Conservation (phyloP, 2,888 invertebrate genomes). For the Formica aserva region DNA sequence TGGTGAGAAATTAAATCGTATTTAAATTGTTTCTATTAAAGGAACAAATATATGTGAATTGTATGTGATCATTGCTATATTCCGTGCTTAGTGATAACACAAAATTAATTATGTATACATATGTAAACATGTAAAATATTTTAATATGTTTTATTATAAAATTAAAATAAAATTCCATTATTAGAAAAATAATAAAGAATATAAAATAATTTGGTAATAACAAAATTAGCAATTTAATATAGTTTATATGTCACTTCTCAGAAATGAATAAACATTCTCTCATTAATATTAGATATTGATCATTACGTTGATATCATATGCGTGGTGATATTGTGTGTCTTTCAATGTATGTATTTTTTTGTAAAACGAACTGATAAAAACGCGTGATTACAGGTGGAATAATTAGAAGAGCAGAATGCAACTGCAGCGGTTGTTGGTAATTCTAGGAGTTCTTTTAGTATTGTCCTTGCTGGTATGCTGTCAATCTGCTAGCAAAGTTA, state of each 20-base stretch:
- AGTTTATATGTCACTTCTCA: background rate
- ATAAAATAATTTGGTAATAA: background rate
- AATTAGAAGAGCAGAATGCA: constrained; percentile 75
- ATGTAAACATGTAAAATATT: background rate
- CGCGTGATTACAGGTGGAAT: constrained; percentile 59
- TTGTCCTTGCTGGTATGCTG: constrained; percentile 72
- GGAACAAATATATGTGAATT: background rate
- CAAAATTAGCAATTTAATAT: background rate
- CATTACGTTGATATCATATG: background rate
- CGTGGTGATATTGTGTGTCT: background rate
- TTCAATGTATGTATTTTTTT: background rate
- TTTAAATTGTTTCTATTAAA: background rate
- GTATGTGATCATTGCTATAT: background rate
- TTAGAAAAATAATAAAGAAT: background rate
- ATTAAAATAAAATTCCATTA: background rate
- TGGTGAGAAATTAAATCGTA: constrained; percentile 55
- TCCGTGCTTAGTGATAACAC: background rate
- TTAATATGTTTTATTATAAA: background rate
- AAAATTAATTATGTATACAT: background rate
- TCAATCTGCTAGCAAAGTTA: constrained; percentile 77
- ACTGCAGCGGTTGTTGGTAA: constrained; percentile 77
- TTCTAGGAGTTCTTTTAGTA: constrained; percentile 74
- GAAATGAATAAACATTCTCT: background rate
- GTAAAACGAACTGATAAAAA: constrained; percentile 56
- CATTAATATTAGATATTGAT: background rate